A percentile compares a stretch with the other conserved stretches of the same genome.
These are phyloP conservation scores for Acridotheres tristis DNA, from an alignment of 2,797 vertebrate species.

Conservation along the genomic window DNA sequence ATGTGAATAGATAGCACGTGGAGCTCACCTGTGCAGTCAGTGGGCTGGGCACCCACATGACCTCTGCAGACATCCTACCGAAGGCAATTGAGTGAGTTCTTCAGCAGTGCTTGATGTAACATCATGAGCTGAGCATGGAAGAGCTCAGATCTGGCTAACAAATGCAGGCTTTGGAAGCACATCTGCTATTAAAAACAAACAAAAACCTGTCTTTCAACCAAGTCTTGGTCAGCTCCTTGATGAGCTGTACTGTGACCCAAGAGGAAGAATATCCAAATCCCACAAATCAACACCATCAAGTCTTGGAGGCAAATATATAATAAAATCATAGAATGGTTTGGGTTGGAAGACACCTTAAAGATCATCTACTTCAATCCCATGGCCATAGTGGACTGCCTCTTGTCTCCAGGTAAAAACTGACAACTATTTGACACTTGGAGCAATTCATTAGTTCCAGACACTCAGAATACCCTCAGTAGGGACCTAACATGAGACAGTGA, in stretches of 20 bases:
- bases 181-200: neutral
- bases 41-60: neutral
- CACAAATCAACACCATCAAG: neutral
- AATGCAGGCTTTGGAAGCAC: neutral
- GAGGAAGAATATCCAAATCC: neutral
- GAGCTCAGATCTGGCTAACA: neutral
- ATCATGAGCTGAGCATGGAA: neutral
- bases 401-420: neutral
- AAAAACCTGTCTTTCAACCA: neutral
- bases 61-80: neutral
- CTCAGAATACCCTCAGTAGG: neutral
- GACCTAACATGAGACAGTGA: accelerated
- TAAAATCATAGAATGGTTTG: neutral
- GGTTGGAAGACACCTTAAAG: neutral
- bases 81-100: neutral
- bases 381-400: neutral
- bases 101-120: neutral
- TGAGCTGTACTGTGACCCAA: neutral
- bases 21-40: neutral
- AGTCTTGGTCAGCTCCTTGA: neutral
- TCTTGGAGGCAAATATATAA: neutral
- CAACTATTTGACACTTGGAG: neutral
- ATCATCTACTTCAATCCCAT: neutral
- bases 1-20: accelerated
- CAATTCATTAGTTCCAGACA: neutral